phyloP scores from a whole-genome alignment of 2,888 invertebrate species.

The Epirrhoe alternata region DNA sequence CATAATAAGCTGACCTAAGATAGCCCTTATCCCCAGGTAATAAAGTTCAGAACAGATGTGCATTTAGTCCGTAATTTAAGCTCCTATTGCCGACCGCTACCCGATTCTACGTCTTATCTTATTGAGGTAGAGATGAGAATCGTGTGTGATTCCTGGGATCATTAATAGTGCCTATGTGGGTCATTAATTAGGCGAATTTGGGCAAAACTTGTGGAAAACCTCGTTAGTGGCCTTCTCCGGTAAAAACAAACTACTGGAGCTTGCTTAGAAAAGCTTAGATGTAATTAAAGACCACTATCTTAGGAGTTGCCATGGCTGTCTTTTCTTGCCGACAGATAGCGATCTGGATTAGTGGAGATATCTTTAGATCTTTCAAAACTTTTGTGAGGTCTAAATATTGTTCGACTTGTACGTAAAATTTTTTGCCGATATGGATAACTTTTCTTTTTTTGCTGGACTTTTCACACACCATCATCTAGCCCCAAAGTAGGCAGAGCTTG shows the following conservation, averaged over 20 bases:
- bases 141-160: not conserved
- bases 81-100: not conserved
- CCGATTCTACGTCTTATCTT: conserved; percentile 13
- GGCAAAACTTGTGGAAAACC: conserved; percentile 30
- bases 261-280: not conserved
- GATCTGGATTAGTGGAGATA: not conserved
- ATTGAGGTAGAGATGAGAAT: conserved; percentile 13
- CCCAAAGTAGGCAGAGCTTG: too few relatives aligned
- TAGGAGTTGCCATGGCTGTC: not conserved
- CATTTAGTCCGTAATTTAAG: conserved; percentile 11
- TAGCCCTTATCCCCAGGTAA: conserved; percentile 26
- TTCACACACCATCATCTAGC: too few relatives aligned
- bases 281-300: not conserved
- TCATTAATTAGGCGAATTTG: conserved; percentile 34
- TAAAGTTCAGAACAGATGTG: conserved; percentile 29
- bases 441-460: too few relatives aligned
- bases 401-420: too few relatives aligned
- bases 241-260: conserved; percentile 35
- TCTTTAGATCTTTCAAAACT: too few relatives aligned
- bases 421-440: too few relatives aligned
- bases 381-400: too few relatives aligned
- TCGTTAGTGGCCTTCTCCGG: conserved; percentile 40
- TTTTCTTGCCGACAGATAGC: not conserved
- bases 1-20: conserved; percentile 21
- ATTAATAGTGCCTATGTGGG: conserved; percentile 19